Evolutionary conservation across 1,140 invertebrate genomes (phyloP), one percentile per base, ranked within the genome.

Genomic region (Cyphomyrmex costatus): DNA sequence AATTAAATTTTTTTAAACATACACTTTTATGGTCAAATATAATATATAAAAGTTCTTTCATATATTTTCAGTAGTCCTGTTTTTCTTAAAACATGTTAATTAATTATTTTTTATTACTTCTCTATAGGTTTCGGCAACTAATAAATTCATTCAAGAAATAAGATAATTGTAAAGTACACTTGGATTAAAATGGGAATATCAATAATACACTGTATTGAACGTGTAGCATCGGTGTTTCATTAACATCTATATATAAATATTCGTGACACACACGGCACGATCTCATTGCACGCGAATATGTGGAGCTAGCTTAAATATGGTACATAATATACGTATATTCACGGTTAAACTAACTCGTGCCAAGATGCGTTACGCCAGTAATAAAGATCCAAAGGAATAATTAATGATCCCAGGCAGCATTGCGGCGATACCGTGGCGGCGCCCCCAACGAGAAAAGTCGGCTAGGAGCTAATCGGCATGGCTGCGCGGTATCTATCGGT

Each of bases 301-400:
- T 19, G 4, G 14, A 42, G 21, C 16, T 27, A 36, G 46, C n/a
- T 85, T 71, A 71, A 51, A 61, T 85, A 71, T 4, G 3, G 21
- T 8, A 46, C 42, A 56, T 84, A 84, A 76, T 49, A 60, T n/a
- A 58, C 46, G 66, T 49, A 42, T 33, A 58, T 66, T 10, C 33
- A 60, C 3, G 33, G 6, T n/a, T 36, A 61, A 80, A 79, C 58
- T 56, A 65, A 63, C 58, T 63, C 53, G 10, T 21, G 21, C 56
- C 63, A 80, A 86, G 88, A 77, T 24, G 65, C 42, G 68, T 86
- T 65, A 58, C 46, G 27, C 14, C 36, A 53, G 66, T 71, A 77
- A 84, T 90, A 86, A 91, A 86, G 78, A 65, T 79, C 33, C 30
- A 58, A 86, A 85, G 73, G 76, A 89, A 88, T 88, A 86, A 91